A percentile compares a stretch with the other conserved stretches of the same genome.
These are phyloP conservation scores for Neotoma lepida DNA, from an alignment of 2,113 vertebrate species.

Conservation along the genomic window DNA sequence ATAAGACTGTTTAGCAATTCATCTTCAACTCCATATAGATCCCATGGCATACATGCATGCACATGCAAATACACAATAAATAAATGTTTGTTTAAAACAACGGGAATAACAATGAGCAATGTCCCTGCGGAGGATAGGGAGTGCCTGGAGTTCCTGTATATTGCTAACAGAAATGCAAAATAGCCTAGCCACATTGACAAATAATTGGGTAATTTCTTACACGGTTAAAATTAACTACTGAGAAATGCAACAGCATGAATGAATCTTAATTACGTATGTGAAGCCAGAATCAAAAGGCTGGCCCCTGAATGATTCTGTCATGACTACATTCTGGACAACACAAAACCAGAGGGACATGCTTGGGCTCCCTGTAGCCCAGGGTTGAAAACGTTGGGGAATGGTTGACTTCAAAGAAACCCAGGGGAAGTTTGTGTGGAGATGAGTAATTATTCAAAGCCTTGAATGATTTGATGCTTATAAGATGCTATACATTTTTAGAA, in stretches of 20 bases:
- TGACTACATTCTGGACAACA: not conserved
- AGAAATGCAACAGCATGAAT: not conserved
- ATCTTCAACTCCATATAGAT: fast-evolving
- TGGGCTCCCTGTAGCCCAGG: not conserved
- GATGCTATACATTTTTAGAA: not conserved
- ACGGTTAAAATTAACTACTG: not conserved
- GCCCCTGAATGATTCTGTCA: not conserved
- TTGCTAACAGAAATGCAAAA: not conserved
- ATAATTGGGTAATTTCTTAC: not conserved
- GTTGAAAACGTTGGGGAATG: not conserved
- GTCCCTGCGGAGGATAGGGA: not conserved
- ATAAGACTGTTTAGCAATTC: too few relatives aligned
- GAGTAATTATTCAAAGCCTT: not conserved
- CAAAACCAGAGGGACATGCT: not conserved
- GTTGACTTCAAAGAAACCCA: not conserved
- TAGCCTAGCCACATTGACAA: not conserved
- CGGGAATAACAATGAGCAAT: not conserved
- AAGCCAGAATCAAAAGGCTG: not conserved
- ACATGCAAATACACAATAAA: not conserved
- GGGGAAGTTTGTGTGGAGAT: not conserved
- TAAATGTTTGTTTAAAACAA: not conserved
- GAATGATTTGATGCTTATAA: not conserved
- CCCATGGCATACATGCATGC: not conserved
- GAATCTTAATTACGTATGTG: not conserved
- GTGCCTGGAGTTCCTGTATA: not conserved